Evolutionary conservation across 2,888 invertebrate genomes (phyloP), one percentile per base, ranked within the genome.

Genomic region (Oeneis ivallda): DNA sequence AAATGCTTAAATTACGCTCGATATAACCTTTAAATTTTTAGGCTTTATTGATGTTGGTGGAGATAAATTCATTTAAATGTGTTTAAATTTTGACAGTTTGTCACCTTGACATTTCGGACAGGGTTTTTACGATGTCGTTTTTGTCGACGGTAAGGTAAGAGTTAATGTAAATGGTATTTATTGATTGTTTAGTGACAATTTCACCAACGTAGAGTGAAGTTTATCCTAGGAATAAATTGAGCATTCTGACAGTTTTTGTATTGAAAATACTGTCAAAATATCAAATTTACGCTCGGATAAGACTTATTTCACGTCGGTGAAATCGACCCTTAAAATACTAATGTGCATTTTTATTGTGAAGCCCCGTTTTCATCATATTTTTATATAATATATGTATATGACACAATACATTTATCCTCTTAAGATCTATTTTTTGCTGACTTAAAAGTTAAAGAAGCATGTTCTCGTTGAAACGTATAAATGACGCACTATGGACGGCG

Each of bases 161-260:
- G n/a, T 53, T 15, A 45, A 13, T 49, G 71, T 77, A 76, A 32
- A 70, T 71, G 78, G 83, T 84, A 84, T 85, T 82, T 85, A 85
- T 74, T 68, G 76, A 68, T 83, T 81, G 76, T 60, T 84, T 77
- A 68, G n/a, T n/a, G n/a, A n/a, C n/a, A n/a, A n/a, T n/a, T n/a
- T n/a, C n/a, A n/a, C n/a, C n/a, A n/a, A n/a, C n/a, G n/a, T n/a
- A n/a, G n/a, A n/a, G n/a, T n/a, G n/a, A n/a, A n/a, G n/a, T n/a
- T n/a, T n/a, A n/a, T n/a, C n/a, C n/a, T n/a, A n/a, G n/a, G n/a
- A n/a, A n/a, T n/a, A n/a, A n/a, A n/a, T n/a, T n/a, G n/a, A n/a
- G n/a, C n/a, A n/a, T n/a, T n/a, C n/a, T n/a, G n/a, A n/a, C n/a
- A n/a, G n/a, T n/a, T n/a, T n/a, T n/a, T n/a, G n/a, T n/a, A n/a